Conservation (phyloP, 2,888 invertebrate species). For the Synergus japonicus region DNA sequence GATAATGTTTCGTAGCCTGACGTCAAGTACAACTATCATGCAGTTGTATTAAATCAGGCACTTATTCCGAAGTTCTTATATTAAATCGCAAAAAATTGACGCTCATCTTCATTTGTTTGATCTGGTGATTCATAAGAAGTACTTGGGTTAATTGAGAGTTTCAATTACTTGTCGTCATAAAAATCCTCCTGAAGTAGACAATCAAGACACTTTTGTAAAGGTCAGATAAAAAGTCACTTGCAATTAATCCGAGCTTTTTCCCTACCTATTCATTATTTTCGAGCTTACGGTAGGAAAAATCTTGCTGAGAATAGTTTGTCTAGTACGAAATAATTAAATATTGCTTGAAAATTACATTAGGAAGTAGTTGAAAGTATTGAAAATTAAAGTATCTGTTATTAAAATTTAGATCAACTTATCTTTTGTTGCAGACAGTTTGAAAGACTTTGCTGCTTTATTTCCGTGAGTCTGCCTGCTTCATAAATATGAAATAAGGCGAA, state of each 20-base stretch:
- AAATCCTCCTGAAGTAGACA: slow-evolving; percentile 12
- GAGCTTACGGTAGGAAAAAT: not conserved
- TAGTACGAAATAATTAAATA: not conserved
- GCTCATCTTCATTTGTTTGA: slow-evolving; percentile 11
- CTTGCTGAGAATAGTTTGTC: not conserved
- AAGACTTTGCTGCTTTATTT: slow-evolving; percentile 19
- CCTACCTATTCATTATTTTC: not conserved
- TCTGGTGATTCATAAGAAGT: slow-evolving; percentile 11
- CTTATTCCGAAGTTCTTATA: not conserved
- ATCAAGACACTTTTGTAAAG: slow-evolving; percentile 6
- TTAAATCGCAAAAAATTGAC: not conserved
- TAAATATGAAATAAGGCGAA: slow-evolving; percentile 15
- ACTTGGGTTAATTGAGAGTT: slow-evolving; percentile 13
- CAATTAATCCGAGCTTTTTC: not conserved
- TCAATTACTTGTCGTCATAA: slow-evolving; percentile 30
- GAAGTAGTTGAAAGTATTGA: slow-evolving; percentile 2
- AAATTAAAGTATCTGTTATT: not conserved
- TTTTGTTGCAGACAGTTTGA: not conserved
- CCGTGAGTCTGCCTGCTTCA: slow-evolving; percentile 12
- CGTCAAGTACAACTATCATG: not conserved
- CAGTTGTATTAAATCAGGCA: not conserved
- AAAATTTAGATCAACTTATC: not conserved
- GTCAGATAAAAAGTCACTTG: not conserved
- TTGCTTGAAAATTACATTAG: slow-evolving; percentile 20
- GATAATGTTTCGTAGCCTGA: not conserved